Conservation (phyloP, 2,888 invertebrate species). For the Lasioglossum vierecki region DNA sequence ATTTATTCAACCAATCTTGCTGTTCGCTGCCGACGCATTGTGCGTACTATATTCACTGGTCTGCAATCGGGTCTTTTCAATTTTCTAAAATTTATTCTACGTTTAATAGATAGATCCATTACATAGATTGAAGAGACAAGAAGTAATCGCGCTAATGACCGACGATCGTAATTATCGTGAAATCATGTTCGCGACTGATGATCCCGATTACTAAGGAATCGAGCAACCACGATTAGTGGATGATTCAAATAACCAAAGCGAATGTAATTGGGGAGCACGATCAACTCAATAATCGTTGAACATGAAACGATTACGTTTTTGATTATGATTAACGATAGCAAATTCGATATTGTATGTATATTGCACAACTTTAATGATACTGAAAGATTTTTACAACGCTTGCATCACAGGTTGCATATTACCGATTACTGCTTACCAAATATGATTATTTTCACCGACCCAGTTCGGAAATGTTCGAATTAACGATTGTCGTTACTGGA, state of each 20-base stretch:
- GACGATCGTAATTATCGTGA: not conserved
- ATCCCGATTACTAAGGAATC: not conserved
- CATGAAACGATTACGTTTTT: not conserved
- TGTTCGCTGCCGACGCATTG: not conserved
- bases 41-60: no score
- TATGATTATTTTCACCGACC: no score
- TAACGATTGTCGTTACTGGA: not conserved
- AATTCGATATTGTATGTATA: no score
- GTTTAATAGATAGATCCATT: not conserved
- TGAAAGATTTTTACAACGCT: no score
- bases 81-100: not conserved
- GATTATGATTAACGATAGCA: no score
- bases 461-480: not conserved
- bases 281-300: no score
- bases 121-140: not conserved
- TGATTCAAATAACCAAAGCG: not conserved
- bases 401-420: no score
- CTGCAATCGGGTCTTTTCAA: not conserved
- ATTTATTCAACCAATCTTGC: slow-evolving; percentile 12
- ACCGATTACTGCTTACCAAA: no score
- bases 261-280: not conserved
- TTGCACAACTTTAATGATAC: no score
- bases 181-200: not conserved
- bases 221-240: not conserved
- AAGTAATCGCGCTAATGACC: not conserved